A percentile compares a stretch with the other conserved stretches of the same genome.
These are phyloP conservation scores for Therioaphis trifolii DNA, from an alignment of 2,888 invertebrate genomes.

Conservation along the genomic window DNA sequence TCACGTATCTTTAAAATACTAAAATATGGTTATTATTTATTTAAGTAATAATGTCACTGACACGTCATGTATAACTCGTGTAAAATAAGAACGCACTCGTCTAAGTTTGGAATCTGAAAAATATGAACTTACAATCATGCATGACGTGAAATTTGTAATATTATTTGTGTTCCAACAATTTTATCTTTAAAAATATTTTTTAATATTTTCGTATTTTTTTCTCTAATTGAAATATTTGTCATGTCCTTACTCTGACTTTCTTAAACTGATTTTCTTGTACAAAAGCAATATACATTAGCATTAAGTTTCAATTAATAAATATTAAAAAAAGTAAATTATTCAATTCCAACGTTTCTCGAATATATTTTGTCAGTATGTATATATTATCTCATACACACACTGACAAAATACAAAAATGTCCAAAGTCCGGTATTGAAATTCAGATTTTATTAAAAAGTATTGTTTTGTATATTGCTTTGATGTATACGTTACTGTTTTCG, in stretches of 20 bases:
- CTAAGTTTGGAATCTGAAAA: too few relatives aligned
- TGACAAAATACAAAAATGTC: neutral
- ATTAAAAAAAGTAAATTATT: neutral
- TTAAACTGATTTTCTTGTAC: conserved; percentile 1
- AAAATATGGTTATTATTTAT: too few relatives aligned
- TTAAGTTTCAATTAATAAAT: neutral
- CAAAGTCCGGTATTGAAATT: neutral
- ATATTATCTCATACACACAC: neutral
- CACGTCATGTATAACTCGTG: too few relatives aligned
- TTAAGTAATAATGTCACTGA: too few relatives aligned
- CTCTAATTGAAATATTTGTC: neutral
- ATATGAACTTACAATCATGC: too few relatives aligned
- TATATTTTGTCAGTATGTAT: neutral
- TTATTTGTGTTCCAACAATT: too few relatives aligned
- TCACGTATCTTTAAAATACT: too few relatives aligned
- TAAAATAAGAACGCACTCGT: too few relatives aligned
- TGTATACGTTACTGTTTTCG: neutral
- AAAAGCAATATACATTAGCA: neutral
- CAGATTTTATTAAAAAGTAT: neutral
- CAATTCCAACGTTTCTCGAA: neutral
- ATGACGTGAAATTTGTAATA: too few relatives aligned
- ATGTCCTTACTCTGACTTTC: neutral
- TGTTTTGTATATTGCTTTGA: neutral
- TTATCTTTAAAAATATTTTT: too few relatives aligned
- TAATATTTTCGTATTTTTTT: neutral